These are phyloP conservation scores for Barnardius zonarius DNA, from an alignment of 2,113 vertebrate species.

Conservation along the genomic window DNA sequence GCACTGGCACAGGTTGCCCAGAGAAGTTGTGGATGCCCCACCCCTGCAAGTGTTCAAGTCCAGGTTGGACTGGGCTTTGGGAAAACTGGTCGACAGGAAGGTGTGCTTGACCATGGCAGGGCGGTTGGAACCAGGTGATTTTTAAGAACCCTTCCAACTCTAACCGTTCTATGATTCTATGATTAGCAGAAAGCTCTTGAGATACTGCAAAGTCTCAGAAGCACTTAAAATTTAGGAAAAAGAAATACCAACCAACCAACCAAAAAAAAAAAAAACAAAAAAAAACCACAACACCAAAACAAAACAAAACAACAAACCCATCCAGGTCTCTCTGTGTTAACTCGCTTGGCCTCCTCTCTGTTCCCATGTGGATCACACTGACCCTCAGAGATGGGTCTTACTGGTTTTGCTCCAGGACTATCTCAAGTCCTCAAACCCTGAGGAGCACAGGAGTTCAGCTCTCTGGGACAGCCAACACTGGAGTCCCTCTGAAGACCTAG, in stretches of 20 bases:
- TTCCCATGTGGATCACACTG: accelerated
- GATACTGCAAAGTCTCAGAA: too few species aligned
- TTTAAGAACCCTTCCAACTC: neutral
- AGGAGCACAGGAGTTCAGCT: accelerated
- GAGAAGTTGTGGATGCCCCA: neutral
- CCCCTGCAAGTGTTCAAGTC: neutral
- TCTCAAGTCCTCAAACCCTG: neutral
- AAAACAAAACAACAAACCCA: neutral
- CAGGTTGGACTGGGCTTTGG: neutral
- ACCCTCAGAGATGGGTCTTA: accelerated
- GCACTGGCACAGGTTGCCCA: neutral
- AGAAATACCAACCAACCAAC: neutral
- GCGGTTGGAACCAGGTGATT: neutral
- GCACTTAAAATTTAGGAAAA: neutral
- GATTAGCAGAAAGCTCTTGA: neutral
- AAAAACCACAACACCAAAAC: too few species aligned
- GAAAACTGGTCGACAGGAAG: neutral
- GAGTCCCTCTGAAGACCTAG: accelerated
- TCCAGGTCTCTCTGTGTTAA: too few species aligned
- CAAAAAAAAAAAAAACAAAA: neutral
- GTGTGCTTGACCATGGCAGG: neutral
- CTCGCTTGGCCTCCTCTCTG: accelerated
- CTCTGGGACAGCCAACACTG: accelerated
- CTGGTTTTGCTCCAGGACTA: accelerated
- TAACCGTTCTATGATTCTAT: neutral